phyloP scores from a whole-genome alignment of 2,797 vertebrate genomes.

The Coregonus ussuriensis region DNA sequence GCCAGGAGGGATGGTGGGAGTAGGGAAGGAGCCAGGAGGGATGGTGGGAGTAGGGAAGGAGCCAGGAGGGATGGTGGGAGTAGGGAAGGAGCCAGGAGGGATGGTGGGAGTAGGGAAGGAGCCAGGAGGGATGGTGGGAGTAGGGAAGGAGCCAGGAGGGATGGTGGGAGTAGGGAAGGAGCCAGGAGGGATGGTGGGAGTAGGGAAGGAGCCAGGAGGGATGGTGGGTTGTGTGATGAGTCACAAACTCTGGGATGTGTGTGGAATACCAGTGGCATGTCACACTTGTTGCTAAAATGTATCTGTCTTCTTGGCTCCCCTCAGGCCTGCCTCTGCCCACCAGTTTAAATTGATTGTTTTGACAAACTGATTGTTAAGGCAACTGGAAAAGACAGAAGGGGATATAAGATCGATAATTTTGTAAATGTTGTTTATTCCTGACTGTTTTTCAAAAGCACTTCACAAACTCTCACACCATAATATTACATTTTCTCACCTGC shows the following conservation, averaged over 20 bases:
- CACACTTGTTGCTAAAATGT: not conserved
- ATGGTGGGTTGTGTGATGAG: slow-evolving; percentile 3
- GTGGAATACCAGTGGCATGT: not conserved
- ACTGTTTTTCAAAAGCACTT: too few relatives aligned
- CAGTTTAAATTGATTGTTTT: not conserved
- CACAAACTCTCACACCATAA: too few relatives aligned
- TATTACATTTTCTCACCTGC: too few relatives aligned
- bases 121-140: not conserved
- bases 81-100: not conserved
- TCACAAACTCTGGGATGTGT: not conserved
- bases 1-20: not conserved
- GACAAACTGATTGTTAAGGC: not conserved
- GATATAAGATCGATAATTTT: not conserved
- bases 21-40: not conserved
- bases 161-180: not conserved
- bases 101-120: not conserved
- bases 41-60: not conserved
- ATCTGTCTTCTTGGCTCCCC: not conserved
- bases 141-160: too few relatives aligned
- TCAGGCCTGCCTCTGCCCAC: not conserved
- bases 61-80: not conserved
- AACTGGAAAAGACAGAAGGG: not conserved
- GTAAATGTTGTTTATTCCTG: too few relatives aligned
- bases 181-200: not conserved
- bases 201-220: not conserved